Conservation (phyloP, 92 coral and sea anemone genomes). For the Umimayanthus kanabou region DNA sequence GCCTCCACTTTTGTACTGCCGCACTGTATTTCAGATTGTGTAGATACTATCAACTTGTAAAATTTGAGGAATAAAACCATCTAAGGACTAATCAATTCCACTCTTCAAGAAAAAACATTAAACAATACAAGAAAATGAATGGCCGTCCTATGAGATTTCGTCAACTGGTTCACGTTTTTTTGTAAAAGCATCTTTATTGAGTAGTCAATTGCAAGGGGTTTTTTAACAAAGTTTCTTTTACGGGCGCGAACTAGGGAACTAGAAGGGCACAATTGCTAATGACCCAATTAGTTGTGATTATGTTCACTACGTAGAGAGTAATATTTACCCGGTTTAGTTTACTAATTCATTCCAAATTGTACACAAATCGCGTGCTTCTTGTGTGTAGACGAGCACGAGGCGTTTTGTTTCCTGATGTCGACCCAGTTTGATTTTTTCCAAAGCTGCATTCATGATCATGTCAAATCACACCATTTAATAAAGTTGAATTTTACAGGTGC, state of each 20-base stretch:
- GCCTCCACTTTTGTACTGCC: not conserved
- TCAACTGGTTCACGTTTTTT: too few relatives aligned
- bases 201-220: too few relatives aligned
- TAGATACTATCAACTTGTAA: not conserved
- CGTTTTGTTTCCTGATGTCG: not conserved
- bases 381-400: not conserved
- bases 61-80: not conserved
- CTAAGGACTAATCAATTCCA: not conserved
- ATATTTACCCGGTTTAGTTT: too few relatives aligned
- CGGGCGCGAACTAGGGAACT: too few relatives aligned
- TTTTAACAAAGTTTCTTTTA: too few relatives aligned
- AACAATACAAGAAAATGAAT: not conserved
- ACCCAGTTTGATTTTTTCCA: not conserved
- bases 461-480: not conserved
- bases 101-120: not conserved
- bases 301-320: too few relatives aligned
- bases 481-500: not conserved
- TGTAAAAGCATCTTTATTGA: too few relatives aligned
- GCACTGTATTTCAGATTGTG: not conserved
- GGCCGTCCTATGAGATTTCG: too few relatives aligned
- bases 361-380: not conserved
- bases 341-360: not conserved
- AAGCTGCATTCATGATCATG: not conserved
- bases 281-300: too few relatives aligned
- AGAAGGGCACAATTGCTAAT: too few relatives aligned